Conservation (phyloP, 2,113 vertebrate genomes). For the Lepisosteus oculatus region DNA sequence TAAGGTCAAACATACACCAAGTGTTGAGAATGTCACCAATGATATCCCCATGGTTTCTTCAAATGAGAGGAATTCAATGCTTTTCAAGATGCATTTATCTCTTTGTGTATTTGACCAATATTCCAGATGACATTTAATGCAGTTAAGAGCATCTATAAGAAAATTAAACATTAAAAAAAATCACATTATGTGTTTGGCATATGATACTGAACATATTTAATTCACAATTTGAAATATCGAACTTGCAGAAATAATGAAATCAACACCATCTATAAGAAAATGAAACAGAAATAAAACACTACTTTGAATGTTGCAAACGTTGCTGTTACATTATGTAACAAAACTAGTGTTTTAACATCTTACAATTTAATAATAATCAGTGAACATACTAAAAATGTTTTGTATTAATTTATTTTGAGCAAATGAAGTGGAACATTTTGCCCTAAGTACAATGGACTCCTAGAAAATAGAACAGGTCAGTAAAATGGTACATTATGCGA, state of each 20-base stretch:
- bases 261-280: not conserved
- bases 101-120: constrained; percentile 49
- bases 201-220: too few species aligned
- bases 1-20: constrained; percentile 43
- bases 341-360: too few species aligned
- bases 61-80: constrained; percentile 56
- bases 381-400: too few species aligned
- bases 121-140: constrained; percentile 44
- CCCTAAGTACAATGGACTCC: not conserved
- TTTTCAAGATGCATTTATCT: constrained; percentile 47
- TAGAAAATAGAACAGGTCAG: not conserved
- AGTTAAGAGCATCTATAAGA: constrained; percentile 50
- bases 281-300: not conserved
- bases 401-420: too few species aligned
- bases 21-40: constrained; percentile 45
- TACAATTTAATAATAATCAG: too few species aligned
- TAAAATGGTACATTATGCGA: not conserved
- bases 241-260: not conserved
- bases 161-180: not conserved
- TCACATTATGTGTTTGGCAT: not conserved
- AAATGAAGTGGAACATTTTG: not conserved
- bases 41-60: constrained; percentile 48
- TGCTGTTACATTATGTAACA: too few species aligned
- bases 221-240: too few species aligned
- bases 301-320: too few species aligned